Evolutionary conservation across 2,797 vertebrate genomes (phyloP).

Genomic region (Argyrosomus regius): DNA sequence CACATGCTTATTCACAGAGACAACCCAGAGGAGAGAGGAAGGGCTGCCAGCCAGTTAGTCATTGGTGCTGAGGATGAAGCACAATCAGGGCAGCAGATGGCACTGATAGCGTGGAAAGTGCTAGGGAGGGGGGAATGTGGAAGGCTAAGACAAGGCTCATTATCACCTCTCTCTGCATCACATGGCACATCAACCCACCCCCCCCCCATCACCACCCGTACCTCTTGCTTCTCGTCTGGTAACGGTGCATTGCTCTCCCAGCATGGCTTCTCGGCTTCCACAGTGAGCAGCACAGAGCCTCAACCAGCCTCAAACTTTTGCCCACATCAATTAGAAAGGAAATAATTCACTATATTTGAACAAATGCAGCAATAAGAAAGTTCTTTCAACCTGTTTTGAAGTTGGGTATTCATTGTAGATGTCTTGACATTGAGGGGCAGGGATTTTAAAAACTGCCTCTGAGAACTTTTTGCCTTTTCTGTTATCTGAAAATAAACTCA

Average conservation of each 20-base stretch:
- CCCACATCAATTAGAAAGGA: conserved; percentile 27
- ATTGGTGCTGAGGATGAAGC: conserved; percentile 51
- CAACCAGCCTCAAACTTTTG: not conserved
- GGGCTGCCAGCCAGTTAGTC: conserved; percentile 46
- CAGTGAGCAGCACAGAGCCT: conserved; percentile 4
- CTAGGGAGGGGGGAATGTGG: conserved; percentile 13
- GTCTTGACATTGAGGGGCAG: not conserved
- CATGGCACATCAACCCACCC: conserved; percentile 57
- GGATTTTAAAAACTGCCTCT: not conserved
- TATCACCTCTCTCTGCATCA: conserved; percentile 75
- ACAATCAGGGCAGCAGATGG: conserved; percentile 75
- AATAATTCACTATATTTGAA: conserved; percentile 4
- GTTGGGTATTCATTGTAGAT: conserved; percentile 6
- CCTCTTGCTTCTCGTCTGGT: conserved; percentile 49
- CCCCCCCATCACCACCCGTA: conserved; percentile 33
- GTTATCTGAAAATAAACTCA: conserved; percentile 16
- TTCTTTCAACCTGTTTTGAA: conserved; percentile 9
- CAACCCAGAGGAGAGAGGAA: conserved; percentile 46
- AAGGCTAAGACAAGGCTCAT: conserved; percentile 72
- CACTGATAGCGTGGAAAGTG: conserved; percentile 44
- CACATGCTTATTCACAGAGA: conserved; percentile 59
- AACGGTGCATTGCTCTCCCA: conserved; percentile 33
- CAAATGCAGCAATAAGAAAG: not conserved
- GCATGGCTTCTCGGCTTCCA: conserved; percentile 21
- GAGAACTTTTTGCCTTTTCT: conserved; percentile 1